A percentile compares a stretch with the other conserved stretches of the same genome.
phyloP scores from a whole-genome alignment of 2,888 invertebrate genomes.

The Urechis unicinctus region DNA sequence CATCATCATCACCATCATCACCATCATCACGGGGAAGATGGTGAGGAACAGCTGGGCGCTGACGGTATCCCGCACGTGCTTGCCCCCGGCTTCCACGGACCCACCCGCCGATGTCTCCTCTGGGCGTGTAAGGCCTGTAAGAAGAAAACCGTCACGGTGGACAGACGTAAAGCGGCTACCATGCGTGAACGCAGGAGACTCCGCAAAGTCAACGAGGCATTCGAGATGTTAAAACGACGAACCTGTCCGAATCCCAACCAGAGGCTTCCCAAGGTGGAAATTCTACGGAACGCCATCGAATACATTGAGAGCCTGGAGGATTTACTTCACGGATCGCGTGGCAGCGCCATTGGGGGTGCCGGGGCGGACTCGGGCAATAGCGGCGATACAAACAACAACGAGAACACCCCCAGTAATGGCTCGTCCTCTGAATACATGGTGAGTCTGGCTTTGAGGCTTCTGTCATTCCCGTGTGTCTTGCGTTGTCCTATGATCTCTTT shows the following conservation, averaged over 20 bases:
- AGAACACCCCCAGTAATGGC: not conserved
- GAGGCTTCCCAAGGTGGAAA: slow-evolving; percentile 93
- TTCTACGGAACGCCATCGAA: slow-evolving; percentile 92
- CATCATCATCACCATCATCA: no score
- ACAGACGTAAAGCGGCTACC: slow-evolving; percentile 94
- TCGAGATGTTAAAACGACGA: slow-evolving; percentile 84
- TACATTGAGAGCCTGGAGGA: slow-evolving; percentile 73
- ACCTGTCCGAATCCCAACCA: slow-evolving; percentile 95
- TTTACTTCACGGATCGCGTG: slow-evolving; percentile 43
- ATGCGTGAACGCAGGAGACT: slow-evolving; percentile 85
- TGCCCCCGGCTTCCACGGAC: slow-evolving; percentile 49
- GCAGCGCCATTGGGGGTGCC: not conserved
- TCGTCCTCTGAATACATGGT: not conserved
- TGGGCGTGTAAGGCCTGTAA: slow-evolving; percentile 99
- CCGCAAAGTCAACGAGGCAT: slow-evolving; percentile 97
- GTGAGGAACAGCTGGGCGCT: not conserved
- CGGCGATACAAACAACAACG: not conserved
- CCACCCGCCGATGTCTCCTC: slow-evolving; percentile 70
- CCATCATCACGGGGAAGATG: not conserved
- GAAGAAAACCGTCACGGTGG: slow-evolving; percentile 83
- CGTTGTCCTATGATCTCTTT: no score
- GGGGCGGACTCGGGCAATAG: not conserved
- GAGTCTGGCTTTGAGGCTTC: no score
- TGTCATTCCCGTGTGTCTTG: no score
- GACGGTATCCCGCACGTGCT: slow-evolving; percentile 44